Evolutionary conservation across 2,888 invertebrate genomes (phyloP).

Genomic region (Octodonta nipae): DNA sequence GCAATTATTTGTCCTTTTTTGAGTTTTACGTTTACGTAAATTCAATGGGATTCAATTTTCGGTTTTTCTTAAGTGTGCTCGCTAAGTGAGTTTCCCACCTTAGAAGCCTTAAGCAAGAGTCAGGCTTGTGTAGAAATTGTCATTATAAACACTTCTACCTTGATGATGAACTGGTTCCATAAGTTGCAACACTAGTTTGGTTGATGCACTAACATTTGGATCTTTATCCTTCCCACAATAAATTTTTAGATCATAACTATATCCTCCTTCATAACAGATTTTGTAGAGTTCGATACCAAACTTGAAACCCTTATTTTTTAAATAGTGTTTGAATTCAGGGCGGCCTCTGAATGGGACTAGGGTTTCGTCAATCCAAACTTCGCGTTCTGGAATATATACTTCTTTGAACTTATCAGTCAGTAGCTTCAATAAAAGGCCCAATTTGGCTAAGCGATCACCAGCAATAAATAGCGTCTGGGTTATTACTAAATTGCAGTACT

Average conservation of each 20-base stretch:
- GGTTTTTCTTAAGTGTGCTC: conserved; percentile 11
- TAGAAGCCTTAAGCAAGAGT: conserved; percentile 9
- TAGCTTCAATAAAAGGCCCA: conserved; percentile 5
- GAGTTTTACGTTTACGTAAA: too few relatives aligned
- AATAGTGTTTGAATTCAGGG: conserved; percentile 9
- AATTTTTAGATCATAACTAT: conserved; percentile 9
- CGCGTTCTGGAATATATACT: conserved; percentile 9
- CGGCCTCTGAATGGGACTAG: conserved; percentile 12
- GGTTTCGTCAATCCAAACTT: conserved; percentile 17
- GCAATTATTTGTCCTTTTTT: too few relatives aligned
- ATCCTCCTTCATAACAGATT: conserved; percentile 9
- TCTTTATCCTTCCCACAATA: conserved; percentile 6
- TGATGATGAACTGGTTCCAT: conserved; percentile 6
- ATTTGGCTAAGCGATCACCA: conserved; percentile 6
- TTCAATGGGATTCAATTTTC: too few relatives aligned
- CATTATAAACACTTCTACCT: conserved; percentile 7
- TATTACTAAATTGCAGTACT: conserved; percentile 7
- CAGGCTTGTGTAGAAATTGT: conserved; percentile 12
- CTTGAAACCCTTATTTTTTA: conserved; percentile 9
- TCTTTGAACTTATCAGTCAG: conserved; percentile 7
- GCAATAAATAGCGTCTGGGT: conserved; percentile 6
- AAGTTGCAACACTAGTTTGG: conserved; percentile 7
- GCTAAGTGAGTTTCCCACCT: conserved; percentile 10
- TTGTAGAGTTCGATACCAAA: conserved; percentile 10
- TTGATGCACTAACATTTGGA: conserved; percentile 5